Percentiles rank a stretch among this genome's conserved stretches.
Conservation (phyloP, 1,140 invertebrate genomes). For the Neodiprion lecontei region DNA sequence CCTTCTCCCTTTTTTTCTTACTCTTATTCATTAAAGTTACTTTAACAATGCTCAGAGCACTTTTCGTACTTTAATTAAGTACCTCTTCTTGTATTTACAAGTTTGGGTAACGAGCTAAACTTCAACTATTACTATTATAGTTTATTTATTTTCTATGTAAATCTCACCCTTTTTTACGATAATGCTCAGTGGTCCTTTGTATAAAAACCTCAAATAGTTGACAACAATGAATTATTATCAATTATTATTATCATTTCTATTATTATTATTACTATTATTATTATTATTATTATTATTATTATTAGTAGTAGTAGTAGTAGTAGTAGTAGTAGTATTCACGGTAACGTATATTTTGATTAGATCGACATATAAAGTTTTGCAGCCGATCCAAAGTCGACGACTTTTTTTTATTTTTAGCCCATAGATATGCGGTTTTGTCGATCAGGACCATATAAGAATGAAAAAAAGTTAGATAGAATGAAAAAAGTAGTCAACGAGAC, state of each 20-base stretch:
- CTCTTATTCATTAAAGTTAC: too few relatives aligned
- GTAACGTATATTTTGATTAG: too few relatives aligned
- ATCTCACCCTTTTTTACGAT: conserved; percentile 33
- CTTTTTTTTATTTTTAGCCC: conserved; percentile 36
- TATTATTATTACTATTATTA: neutral
- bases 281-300: conserved; percentile 5
- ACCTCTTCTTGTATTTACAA: conserved; percentile 49
- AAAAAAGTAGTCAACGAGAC: neutral
- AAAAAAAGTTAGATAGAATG: conserved; percentile 19
- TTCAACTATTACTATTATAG: conserved; percentile 46
- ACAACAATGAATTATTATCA: conserved; percentile 37
- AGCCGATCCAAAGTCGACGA: conserved; percentile 29
- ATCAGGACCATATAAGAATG: conserved; percentile 27
- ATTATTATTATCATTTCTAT: conserved; percentile 40
- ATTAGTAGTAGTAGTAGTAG: neutral
- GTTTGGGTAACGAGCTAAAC: conserved; percentile 38
- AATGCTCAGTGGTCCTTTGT: conserved; percentile 47
- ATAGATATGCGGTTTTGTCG: conserved; percentile 38
- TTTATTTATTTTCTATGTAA: conserved; percentile 40
- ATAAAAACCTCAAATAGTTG: conserved; percentile 46
- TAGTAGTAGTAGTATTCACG: too few relatives aligned
- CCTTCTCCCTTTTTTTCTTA: neutral
- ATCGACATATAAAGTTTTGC: conserved; percentile 10
- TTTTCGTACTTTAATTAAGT: conserved; percentile 41
- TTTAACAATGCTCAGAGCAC: conserved; percentile 41